Base-by-base conservation (phyloP, 1,140 invertebrate genomes). In the Parapsyche elsis region DNA sequence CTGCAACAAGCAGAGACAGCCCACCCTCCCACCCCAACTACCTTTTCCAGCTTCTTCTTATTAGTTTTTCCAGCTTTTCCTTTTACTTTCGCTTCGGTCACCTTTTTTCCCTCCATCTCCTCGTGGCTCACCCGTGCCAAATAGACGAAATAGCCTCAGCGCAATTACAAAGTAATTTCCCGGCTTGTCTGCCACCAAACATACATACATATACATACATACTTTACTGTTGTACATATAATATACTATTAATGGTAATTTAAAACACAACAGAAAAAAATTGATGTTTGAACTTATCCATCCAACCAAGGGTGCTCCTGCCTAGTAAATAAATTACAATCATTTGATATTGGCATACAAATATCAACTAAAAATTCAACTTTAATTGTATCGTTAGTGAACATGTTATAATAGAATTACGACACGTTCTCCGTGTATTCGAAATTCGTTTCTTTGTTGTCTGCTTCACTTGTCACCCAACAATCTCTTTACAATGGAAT, bases 161-260 rank as follows among this genome's bases (percentile, higher is more conserved):
- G 74, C 81, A 82, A 82, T 82, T 82, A 82, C 81, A 80, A 78
- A 80, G 78, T 82, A 82, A 82, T 82, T 80, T 82, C 78, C 78
- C 74, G 75, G 26, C 79, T 38, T 46, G 49, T 78, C 76, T 81
- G 26, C 64, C 19, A 53, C 49, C 12, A 53, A 2, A 67, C 14
- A 4, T 26, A 21, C 61, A 12, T 53, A 53, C 49, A 53, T 53
- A 53, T 38, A 38, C 7, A 38, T 38, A 38, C 7, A 7, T 38
- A 38, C 30, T 4, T 38, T 38, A 38, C 7, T 38, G n/a, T 38
- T 38, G 30, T 38, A 7, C 7, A 7, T 38, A n/a, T n/a, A n/a
- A n/a, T n/a, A n/a, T n/a, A n/a, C n/a, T n/a, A n/a, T n/a, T n/a
- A n/a, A n/a, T n/a, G n/a, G n/a, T n/a, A n/a, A n/a, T n/a, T n/a